Base-by-base conservation (phyloP, 2,113 vertebrate species). In the Charadrius vociferus region DNA sequence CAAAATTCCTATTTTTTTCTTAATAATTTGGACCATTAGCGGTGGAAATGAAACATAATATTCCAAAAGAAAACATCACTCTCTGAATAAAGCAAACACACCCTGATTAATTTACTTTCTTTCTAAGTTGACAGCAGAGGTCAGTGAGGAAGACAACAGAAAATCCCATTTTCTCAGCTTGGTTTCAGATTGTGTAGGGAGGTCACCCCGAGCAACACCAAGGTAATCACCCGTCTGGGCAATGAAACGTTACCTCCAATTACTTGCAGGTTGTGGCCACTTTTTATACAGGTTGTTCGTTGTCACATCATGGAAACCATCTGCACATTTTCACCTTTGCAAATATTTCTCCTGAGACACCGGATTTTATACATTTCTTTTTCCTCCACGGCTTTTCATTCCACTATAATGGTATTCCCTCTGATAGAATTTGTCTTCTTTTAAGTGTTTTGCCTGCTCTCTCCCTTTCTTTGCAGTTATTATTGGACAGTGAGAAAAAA, bases 271-370 rank as follows among this genome's bases (percentile, higher is more conserved):
- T 77, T 92, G 30, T 27, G 89, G 68, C 55, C 93, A 56, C 36
- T 91, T 90, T 68, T 94, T 67, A 55, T 30, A 47, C 74, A 61
- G 45, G 20, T 68, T 80, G 37, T 82, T 91, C 49, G 8, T 68
- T 94, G 86, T 81, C 94, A 96, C 78, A 1, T 72, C 92, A 50
- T 55, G 74, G 82, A 92, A 97, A 89, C 83, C 80, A 88, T 21
- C 15, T 19, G 65, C 37, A 43, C 9, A 10, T 71, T 81, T 30
- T 41, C 88, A 86, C 67, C 73, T 74, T 53, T 37, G 73, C 24
- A 84, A 90, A 53, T 81, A 23, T 32, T 66, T 67, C 66, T 79
- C 85, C 47, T 32, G 79, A 96, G 74, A 65, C 37, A 26, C 49
- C n/a, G 77, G 43, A 37, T 78, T 93, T 65, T 34, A 27, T 63